phyloP scores from a whole-genome alignment of 2,113 vertebrate genomes.

The Prionailurus bengalensis region DNA sequence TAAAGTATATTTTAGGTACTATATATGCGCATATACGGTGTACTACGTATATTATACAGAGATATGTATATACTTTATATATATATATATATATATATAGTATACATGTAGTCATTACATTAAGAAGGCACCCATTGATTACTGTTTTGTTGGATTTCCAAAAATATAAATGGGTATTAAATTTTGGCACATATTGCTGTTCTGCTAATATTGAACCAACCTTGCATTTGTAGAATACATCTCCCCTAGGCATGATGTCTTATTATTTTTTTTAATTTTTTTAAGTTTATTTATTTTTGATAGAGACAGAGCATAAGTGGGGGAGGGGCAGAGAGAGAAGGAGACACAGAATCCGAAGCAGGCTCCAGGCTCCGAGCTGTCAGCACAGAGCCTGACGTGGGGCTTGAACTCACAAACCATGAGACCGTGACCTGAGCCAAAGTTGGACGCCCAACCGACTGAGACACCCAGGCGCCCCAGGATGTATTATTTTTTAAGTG shows the following conservation, averaged over 20 bases:
- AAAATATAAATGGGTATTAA: constrained; percentile 1
- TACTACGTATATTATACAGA: background rate
- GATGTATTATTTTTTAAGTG: constrained; percentile 1
- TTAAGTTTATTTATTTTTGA: no score
- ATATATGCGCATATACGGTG: background rate
- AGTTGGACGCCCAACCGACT: no score
- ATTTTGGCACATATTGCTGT: background rate
- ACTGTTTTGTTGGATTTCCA: constrained; percentile 42
- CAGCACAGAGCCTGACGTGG: no score
- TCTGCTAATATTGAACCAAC: constrained; percentile 28
- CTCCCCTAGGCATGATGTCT: background rate
- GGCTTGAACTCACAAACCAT: no score
- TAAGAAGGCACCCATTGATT: constrained; percentile 8
- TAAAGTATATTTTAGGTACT: background rate
- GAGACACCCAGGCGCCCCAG: no score
- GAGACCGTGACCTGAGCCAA: no score
- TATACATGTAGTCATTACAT: background rate
- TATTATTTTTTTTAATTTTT: background rate
- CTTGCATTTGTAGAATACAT: constrained; percentile 64
- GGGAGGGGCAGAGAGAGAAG: no score
- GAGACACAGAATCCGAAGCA: no score
- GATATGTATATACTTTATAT: background rate
- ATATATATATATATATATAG: background rate
- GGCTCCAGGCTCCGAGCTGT: no score
- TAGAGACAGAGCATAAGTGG: no score